phyloP scores from a whole-genome alignment of 1,140 invertebrate genomes.

The Caligus rogercresseyi region DNA sequence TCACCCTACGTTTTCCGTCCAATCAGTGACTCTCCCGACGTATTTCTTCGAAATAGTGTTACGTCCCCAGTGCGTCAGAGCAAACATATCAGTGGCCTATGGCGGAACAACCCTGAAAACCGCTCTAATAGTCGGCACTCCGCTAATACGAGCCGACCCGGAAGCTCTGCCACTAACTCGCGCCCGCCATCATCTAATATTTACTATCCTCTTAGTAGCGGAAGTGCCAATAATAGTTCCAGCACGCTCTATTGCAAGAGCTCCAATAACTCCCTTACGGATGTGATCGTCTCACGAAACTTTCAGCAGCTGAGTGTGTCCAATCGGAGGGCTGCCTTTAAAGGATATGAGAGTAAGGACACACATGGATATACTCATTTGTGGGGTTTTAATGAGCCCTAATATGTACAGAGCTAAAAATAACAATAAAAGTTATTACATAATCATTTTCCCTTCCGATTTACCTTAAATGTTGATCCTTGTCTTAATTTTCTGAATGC shows the following conservation, averaged over 20 bases:
- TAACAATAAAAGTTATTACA: too few relatives aligned
- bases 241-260: slow-evolving; percentile 7
- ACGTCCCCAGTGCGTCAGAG: not conserved
- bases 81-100: slow-evolving; percentile 3
- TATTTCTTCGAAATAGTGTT: not conserved
- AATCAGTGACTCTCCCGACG: slow-evolving; percentile 1
- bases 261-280: slow-evolving; percentile 11
- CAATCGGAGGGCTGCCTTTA: slow-evolving; percentile 12
- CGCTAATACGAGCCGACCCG: slow-evolving; percentile 5
- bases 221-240: slow-evolving; percentile 6
- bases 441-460: too few relatives aligned
- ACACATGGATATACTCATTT: too few relatives aligned
- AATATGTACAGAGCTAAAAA: too few relatives aligned
- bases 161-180: not conserved
- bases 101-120: not conserved
- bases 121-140: not conserved
- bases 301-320: slow-evolving; percentile 18
- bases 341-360: not conserved
- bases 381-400: too few relatives aligned
- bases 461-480: too few relatives aligned
- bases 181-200: not conserved
- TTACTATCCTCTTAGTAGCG: slow-evolving; percentile 4
- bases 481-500: too few relatives aligned
- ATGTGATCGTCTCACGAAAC: slow-evolving; percentile 15
- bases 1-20: slow-evolving; percentile 11